Conservation (phyloP, 37 sponge, comb jelly and placozoan species). For the Axinella damicornis region DNA sequence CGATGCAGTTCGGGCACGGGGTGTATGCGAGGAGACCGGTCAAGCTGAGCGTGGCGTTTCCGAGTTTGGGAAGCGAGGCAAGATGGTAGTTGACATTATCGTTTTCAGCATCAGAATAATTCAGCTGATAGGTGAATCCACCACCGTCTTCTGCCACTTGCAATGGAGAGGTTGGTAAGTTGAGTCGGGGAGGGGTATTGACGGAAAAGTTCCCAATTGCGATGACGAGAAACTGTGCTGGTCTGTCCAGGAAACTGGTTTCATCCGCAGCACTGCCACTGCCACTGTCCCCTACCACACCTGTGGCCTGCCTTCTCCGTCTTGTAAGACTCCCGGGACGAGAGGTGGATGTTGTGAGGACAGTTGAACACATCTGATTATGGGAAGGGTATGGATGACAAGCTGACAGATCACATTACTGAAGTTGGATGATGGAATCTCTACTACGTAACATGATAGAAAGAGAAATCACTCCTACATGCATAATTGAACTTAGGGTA, state of each 20-base stretch:
- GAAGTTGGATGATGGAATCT: no score
- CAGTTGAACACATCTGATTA: conserved; percentile 64
- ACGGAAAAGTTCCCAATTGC: conserved; percentile 70
- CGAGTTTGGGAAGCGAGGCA: conserved; percentile 57
- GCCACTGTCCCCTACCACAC: not conserved
- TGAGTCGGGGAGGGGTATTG: conserved; percentile 77
- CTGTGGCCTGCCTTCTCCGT: conserved; percentile 32
- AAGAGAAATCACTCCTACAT: not conserved
- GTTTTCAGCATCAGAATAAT: conserved; percentile 64
- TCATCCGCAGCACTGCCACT: conserved; percentile 5
- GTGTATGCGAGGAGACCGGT: conserved; percentile 65
- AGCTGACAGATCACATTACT: not conserved
- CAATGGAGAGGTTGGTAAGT: conserved; percentile 33
- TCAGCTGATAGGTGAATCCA: conserved; percentile 2
- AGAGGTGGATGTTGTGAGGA: not conserved
- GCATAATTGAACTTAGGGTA: no score
- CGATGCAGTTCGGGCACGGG: conserved; percentile 82
- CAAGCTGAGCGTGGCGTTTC: conserved; percentile 51
- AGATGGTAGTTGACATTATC: conserved; percentile 73
- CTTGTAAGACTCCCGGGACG: not conserved
- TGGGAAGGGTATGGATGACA: no score
- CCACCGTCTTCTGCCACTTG: conserved; percentile 28
- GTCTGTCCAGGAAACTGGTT: conserved; percentile 44
- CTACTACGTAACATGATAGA: no score
- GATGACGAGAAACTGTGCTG: conserved; percentile 73